These are phyloP conservation scores for Ormyrus rosae DNA, from an alignment of 2,888 invertebrate species.

Conservation along the genomic window DNA sequence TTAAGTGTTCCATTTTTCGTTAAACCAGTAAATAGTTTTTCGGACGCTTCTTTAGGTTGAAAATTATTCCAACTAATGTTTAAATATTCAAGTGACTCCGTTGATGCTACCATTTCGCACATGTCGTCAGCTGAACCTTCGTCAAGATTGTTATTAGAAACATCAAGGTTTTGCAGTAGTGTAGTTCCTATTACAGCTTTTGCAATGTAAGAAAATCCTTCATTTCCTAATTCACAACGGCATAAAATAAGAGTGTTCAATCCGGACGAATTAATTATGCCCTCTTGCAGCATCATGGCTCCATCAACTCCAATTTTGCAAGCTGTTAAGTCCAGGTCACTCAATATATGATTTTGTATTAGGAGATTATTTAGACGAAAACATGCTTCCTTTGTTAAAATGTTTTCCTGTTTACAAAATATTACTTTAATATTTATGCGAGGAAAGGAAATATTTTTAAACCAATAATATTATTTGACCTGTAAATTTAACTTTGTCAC, in stretches of 20 bases:
- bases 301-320: conserved; percentile 76
- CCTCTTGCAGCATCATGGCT: conserved; percentile 70
- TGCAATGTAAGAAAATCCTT: conserved; percentile 72
- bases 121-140: conserved; percentile 73
- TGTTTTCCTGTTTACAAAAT: conserved; percentile 73
- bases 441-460: conserved; percentile 3
- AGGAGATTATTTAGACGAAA: conserved; percentile 73
- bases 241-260: conserved; percentile 74
- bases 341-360: conserved; percentile 70
- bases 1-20: conserved; percentile 67
- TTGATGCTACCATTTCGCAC: conserved; percentile 72
- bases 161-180: conserved; percentile 73
- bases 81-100: conserved; percentile 74
- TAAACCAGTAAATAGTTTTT: conserved; percentile 72
- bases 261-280: conserved; percentile 68
- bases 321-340: conserved; percentile 71
- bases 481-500: conserved; percentile 66
- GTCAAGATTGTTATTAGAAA: conserved; percentile 77
- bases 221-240: conserved; percentile 75
- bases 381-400: conserved; percentile 71
- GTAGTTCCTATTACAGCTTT: conserved; percentile 69
- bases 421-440: background rate
- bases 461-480: conserved; percentile 58
- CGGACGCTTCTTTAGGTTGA: conserved; percentile 72
- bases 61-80: conserved; percentile 79